A percentile compares a stretch with the other conserved stretches of the same genome.
phyloP scores from a whole-genome alignment of 2,888 invertebrate genomes.

The Pseudanteris insignis region DNA sequence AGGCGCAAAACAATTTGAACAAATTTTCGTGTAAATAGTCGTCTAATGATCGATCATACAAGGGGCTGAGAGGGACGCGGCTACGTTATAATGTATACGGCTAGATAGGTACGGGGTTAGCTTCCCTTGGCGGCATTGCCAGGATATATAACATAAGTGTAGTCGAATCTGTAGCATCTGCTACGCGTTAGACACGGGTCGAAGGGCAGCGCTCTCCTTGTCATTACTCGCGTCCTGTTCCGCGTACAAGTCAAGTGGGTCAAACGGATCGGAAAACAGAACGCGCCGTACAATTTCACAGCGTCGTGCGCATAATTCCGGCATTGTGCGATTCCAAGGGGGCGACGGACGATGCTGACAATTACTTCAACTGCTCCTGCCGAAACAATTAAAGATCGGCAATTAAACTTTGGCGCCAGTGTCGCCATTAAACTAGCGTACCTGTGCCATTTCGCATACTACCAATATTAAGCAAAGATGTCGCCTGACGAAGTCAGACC shows the following conservation, averaged over 20 bases:
- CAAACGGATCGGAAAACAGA: conserved; percentile 53
- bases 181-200: conserved; percentile 66
- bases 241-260: conserved; percentile 62
- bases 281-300: too few relatives aligned
- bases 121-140: conserved; percentile 56
- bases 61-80: conserved; percentile 64
- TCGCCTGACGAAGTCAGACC: conserved; percentile 55
- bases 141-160: conserved; percentile 45
- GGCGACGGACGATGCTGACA: neutral
- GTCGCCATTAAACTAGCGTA: conserved; percentile 31
- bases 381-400: conserved; percentile 58
- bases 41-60: conserved; percentile 66
- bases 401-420: conserved; percentile 54
- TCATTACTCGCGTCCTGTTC: conserved; percentile 59
- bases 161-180: conserved; percentile 62
- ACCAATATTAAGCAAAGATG: conserved; percentile 64
- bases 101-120: conserved; percentile 61
- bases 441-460: conserved; percentile 9
- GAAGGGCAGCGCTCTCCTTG: conserved; percentile 61
- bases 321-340: neutral
- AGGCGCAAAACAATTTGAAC: conserved; percentile 54
- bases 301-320: conserved; percentile 11
- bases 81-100: conserved; percentile 65
- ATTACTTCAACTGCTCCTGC: conserved; percentile 12
- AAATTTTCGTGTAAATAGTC: conserved; percentile 63